phyloP scores from a whole-genome alignment of 2,113 vertebrate genomes.

The Quiscalus mexicanus region DNA sequence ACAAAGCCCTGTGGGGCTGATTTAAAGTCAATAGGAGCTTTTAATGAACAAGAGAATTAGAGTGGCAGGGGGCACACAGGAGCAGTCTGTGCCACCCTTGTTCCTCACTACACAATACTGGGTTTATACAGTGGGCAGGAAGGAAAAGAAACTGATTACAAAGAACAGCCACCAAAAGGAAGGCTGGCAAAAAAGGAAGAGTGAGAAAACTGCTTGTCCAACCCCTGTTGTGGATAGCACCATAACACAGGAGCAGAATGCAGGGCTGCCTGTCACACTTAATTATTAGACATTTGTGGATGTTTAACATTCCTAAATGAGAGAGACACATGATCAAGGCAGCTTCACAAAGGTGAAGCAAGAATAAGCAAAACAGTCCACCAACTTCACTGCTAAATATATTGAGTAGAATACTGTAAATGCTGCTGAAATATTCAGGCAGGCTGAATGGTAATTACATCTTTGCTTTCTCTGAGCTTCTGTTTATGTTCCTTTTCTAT shows the following conservation, averaged over 20 bases:
- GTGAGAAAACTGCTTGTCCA: background rate
- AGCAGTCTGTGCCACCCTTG: background rate
- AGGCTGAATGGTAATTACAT: background rate
- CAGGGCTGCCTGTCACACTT: background rate
- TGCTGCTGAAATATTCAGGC: background rate
- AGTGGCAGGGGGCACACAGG: background rate
- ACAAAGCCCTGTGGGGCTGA: slow-evolving; percentile 18
- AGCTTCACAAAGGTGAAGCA: background rate
- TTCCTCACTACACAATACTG: background rate
- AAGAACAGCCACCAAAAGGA: background rate
- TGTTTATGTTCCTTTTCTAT: background rate
- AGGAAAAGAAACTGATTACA: background rate
- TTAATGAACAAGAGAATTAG: slow-evolving; percentile 15
- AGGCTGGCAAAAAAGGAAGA: background rate
- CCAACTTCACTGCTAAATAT: background rate
- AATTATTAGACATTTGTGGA: background rate
- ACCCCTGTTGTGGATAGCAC: background rate
- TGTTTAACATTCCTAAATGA: background rate
- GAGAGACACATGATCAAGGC: background rate
- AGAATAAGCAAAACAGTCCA: background rate
- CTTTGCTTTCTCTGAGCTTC: background rate
- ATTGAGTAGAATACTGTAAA: background rate
- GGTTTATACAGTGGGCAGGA: background rate
- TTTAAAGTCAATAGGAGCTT: slow-evolving; percentile 44
- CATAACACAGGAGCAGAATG: background rate